Evolutionary conservation across 2,113 vertebrate species (phyloP), one percentile per base, ranked within the genome.

Genomic region (Syrmaticus mikado): DNA sequence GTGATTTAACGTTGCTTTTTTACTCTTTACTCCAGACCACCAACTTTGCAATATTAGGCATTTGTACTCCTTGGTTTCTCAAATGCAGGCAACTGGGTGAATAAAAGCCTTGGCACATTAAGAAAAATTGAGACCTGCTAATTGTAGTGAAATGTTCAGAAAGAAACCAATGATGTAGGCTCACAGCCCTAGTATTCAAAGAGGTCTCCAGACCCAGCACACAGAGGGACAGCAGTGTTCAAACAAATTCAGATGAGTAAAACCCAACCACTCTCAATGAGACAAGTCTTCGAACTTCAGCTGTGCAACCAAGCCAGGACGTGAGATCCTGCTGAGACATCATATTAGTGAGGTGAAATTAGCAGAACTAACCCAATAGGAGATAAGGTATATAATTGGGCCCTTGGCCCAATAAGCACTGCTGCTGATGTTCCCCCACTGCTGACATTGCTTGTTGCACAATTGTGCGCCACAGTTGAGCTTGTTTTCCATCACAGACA

Each of bases 391-490:
- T 8, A 6, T 6, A 32, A 2, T 13, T 7, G 34, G 41, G 62
- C 28, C 22, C 43, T 10, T 32, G 52, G 46, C n/a, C n/a, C n/a
- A 19, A 6, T 43, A 40, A 61, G 21, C 17, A 14, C 62, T 30
- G 66, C 43, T 81, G 36, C 22, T 22, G 48, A 0, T 19, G 32
- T 2, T 27, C 32, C 17, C 36, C 10, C 28, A 17, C 28, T 0
- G 0, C 27, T 58, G 87, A 8, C 3, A 0, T 0, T 32, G 28
- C 1, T 75, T 67, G 34, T 4, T 27, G 28, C 30, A 12, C 10
- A 1, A 18, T 2, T 10, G 22, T 24, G 21, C 43, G 53, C 30
- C n/a, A 32, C n/a, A 30, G 15, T 8, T 21, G 43, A 57, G 8
- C 1, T 46, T 38, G 6, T 13, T 66, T 52, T 52, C 66, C 22